These are phyloP conservation scores for Drosophila testacea DNA, from an alignment of 2,888 invertebrate species.

Conservation along the genomic window DNA sequence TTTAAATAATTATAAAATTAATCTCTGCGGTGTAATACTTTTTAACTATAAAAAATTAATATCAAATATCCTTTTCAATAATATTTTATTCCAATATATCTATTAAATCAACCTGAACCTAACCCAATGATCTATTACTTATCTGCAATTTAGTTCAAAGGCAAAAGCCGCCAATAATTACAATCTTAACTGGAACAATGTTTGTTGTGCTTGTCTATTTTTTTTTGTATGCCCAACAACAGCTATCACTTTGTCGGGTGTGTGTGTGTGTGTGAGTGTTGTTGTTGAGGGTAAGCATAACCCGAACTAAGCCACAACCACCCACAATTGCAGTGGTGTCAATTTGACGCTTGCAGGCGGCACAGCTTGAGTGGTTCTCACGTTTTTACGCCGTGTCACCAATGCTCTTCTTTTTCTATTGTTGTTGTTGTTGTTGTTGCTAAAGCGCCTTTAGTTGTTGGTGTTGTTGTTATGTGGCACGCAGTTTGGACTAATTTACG, in stretches of 20 bases:
- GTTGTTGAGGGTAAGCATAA: constrained; percentile 28
- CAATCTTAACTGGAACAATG: constrained; percentile 31
- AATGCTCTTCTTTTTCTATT: constrained; percentile 2
- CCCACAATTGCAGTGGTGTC: constrained; percentile 59
- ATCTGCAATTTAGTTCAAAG: constrained; percentile 42
- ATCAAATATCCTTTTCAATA: background rate
- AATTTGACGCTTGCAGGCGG: constrained; percentile 57
- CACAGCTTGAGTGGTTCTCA: constrained; percentile 75
- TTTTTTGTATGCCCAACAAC: constrained; percentile 2
- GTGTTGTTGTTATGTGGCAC: constrained; percentile 57
- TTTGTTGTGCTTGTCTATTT: constrained; percentile 13
- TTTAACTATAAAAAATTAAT: background rate
- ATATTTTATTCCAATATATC: too few species aligned
- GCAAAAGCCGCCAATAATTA: constrained; percentile 38
- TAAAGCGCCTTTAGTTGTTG: constrained; percentile 11
- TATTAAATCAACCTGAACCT: constrained; percentile 48
- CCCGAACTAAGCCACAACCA: constrained; percentile 29
- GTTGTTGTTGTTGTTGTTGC: constrained; percentile 21
- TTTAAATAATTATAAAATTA: background rate
- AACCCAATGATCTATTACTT: constrained; percentile 44
- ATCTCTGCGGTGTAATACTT: background rate
- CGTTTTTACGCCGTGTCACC: constrained; percentile 56
- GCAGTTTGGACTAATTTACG: constrained; percentile 84
- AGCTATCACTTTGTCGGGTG: background rate
- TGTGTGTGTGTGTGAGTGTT: background rate